Evolutionary conservation across 2,888 invertebrate genomes (phyloP), one percentile per base, ranked within the genome.

Genomic region (Subacronicta megacephala): DNA sequence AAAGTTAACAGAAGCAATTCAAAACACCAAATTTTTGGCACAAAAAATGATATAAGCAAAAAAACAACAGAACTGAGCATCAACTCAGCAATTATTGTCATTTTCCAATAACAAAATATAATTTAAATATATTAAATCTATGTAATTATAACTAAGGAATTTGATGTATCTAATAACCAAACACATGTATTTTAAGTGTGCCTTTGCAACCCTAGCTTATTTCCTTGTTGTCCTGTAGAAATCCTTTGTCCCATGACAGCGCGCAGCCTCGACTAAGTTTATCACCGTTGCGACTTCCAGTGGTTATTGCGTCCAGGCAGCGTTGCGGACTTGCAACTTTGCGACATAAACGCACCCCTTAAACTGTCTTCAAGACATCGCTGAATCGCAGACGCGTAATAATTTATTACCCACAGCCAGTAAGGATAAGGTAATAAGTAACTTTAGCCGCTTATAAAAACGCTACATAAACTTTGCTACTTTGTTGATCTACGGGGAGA

Each of bases 291-390:
- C 75, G 81, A 87, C 85, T 86, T 84, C 82, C 83, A 89, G 82
- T 81, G 82, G 89, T 89, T 89, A 91, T 90, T 90, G 87, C 88
- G 79, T 79, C 82, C 74, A 78, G n/a, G n/a, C n/a, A n/a, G 56
- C 29, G 40, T 26, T 20, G 17, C 13, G 46, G 74, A 82, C 81
- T 77, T 74, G 79, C 74, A 73, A 81, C 84, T 81, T 78, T 78
- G 77, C 72, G 74, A 81, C 83, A 78, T 82, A 83, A 85, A 85
- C 82, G 82, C 85, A 85, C 87, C 90, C 89, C 78, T 67, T 23
- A n/a, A n/a, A n/a, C n/a, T 31, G 31, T 6, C 31, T 80, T 81
- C 74, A 76, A 81, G 81, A 84, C 83, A 89, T 84, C 70, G 49
- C 59, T 77, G 77, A 80, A 82, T 79, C 73, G 76, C 66, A 75